phyloP scores from a whole-genome alignment of 2,113 vertebrate species.

The Carassius auratus region DNA sequence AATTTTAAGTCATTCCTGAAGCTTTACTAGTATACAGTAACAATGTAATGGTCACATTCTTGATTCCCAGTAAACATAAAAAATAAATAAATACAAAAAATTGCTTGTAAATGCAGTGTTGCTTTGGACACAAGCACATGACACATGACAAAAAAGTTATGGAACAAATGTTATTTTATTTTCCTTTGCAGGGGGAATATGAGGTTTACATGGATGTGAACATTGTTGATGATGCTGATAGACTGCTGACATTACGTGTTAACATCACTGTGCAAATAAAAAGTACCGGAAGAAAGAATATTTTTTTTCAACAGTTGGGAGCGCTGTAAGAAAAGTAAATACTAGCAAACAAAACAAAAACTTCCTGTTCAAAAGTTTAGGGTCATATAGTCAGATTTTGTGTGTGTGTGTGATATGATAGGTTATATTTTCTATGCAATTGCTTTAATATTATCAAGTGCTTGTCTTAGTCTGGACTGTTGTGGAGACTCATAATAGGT shows the following conservation, averaged over 20 bases:
- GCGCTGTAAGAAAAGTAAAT: background rate
- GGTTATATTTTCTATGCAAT: background rate
- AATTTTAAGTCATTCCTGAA: background rate
- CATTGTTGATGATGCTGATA: conserved; percentile 13
- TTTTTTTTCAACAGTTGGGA: background rate
- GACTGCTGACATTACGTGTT: background rate
- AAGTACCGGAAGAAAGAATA: background rate
- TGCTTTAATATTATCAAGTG: background rate
- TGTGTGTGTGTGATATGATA: background rate
- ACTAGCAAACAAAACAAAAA: background rate
- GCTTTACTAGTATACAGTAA: background rate
- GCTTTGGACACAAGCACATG: background rate
- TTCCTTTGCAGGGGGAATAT: background rate
- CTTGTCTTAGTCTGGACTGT: background rate
- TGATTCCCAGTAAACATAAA: background rate
- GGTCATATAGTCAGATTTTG: background rate
- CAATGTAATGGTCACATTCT: background rate
- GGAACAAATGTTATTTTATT: background rate
- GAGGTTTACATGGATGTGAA: background rate
- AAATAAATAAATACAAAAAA: no score
- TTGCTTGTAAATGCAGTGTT: background rate
- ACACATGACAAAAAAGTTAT: background rate
- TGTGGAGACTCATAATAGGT: background rate
- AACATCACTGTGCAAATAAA: background rate
- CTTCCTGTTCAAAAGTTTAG: background rate